A percentile compares a stretch with the other conserved stretches of the same genome.
These are phyloP conservation scores for Aplysina aerophoba DNA, from an alignment of 37 sponge, comb jelly and placozoan species.

Conservation along the genomic window DNA sequence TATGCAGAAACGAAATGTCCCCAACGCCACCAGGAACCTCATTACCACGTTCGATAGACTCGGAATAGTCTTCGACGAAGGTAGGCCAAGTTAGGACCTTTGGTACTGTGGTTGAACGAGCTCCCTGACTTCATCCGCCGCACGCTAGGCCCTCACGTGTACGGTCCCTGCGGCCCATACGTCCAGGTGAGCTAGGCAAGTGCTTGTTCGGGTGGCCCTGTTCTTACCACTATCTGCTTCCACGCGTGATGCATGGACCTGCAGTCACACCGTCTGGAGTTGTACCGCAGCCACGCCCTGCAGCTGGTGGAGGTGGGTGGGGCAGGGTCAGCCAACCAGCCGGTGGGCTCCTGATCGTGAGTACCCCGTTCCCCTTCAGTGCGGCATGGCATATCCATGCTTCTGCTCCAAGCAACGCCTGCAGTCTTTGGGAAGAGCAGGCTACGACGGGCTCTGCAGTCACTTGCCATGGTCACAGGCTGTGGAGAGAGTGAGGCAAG, in stretches of 20 bases:
- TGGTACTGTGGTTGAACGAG: background rate
- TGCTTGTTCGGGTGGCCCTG: too few species aligned
- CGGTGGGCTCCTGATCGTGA: background rate
- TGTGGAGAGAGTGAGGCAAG: constrained; percentile 33
- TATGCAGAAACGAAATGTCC: constrained; percentile 56
- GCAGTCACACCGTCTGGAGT: constrained; percentile 58
- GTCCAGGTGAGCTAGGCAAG: constrained; percentile 40
- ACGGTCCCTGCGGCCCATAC: constrained; percentile 71
- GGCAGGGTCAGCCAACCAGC: too few species aligned
- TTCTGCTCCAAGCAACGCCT: constrained; percentile 77
- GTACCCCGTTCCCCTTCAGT: background rate
- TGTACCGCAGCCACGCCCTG: constrained; percentile 38
- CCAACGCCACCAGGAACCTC: constrained; percentile 47
- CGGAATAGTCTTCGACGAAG: constrained; percentile 77
- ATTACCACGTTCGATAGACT: constrained; percentile 52
- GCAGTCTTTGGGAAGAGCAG: constrained; percentile 27
- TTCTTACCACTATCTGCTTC: too few species aligned
- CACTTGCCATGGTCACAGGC: constrained; percentile 25
- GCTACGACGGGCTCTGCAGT: constrained; percentile 74
- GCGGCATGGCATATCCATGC: constrained; percentile 66
- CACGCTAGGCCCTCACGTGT: constrained; percentile 41
- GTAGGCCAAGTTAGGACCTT: background rate
- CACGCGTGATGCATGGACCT: background rate
- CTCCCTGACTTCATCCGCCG: background rate
- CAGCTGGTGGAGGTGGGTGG: constrained; percentile 31